A percentile compares a stretch with the other conserved stretches of the same genome.
These are phyloP conservation scores for Idaea dimidiata DNA, from an alignment of 2,888 invertebrate genomes.

Conservation along the genomic window DNA sequence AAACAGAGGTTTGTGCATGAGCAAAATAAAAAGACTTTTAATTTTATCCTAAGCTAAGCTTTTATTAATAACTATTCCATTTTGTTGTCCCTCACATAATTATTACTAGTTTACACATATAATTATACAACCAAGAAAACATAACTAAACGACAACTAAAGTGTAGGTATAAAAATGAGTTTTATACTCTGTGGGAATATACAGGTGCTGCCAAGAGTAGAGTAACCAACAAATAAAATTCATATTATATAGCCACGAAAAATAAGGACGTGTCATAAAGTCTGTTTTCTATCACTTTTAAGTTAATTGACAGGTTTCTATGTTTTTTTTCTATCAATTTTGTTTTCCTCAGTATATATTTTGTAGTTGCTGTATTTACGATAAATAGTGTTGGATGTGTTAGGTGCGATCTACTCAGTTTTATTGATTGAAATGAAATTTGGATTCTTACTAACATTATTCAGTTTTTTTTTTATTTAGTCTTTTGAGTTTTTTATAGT, in stretches of 20 bases:
- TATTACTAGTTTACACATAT: background rate
- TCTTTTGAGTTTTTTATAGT: background rate
- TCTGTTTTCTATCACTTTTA: background rate
- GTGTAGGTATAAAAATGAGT: background rate
- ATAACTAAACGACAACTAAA: background rate
- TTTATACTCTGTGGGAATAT: background rate
- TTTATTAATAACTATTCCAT: background rate
- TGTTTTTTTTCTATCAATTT: too few species aligned
- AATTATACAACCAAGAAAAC: background rate
- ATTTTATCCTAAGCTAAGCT: too few species aligned
- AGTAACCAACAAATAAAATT: background rate
- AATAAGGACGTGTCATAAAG: background rate
- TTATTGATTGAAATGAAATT: background rate
- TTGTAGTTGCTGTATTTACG: background rate
- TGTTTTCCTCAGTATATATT: background rate
- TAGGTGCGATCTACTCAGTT: background rate
- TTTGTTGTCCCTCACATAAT: background rate
- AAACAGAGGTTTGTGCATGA: too few species aligned
- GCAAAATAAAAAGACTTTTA: too few species aligned
- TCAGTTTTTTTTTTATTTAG: background rate
- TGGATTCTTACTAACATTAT: background rate
- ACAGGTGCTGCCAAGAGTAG: background rate
- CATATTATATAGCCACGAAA: background rate
- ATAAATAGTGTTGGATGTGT: background rate
- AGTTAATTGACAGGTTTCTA: background rate